Base-by-base conservation (phyloP, 2,888 invertebrate species). In the Heliconius aoede region DNA sequence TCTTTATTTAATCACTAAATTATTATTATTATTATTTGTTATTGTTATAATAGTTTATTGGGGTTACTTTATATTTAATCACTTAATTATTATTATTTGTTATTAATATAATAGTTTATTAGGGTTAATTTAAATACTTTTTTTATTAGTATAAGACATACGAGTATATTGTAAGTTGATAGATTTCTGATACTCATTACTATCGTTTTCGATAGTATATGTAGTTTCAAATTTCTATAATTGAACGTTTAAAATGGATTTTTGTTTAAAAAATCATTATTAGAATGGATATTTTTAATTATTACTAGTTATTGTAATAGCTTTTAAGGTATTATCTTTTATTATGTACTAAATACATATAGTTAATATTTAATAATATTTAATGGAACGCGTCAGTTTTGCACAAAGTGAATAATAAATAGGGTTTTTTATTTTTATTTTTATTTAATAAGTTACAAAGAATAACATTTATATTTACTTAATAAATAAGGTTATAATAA, bases 341-440 rank as follows among this genome's bases (percentile, higher is more conserved):
- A n/a, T n/a, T n/a, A n/a, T n/a, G n/a, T n/a, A n/a, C n/a, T n/a
- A n/a, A n/a, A n/a, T n/a, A n/a, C n/a, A n/a, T n/a, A n/a, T n/a
- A n/a, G 1, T 32, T 21, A 13, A 40, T 9, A 36, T 8, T 18
- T 78, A 72, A 72, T n/a, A n/a, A n/a, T 55, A 67, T 72, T 65
- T 58, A 75, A 21, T 30, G 30, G 28, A 64, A 26, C 65, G 75
- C 75, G 83, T 78, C 82, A 85, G 80, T 88, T 86, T 91, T 91
- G 91, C 92, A 91, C 91, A 91, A 91, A 90, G 91, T 90, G 87
- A 85, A 81, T 73, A 76, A 28, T 30, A n/a, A 13, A 4, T 28
- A 68, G 58, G 21, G 26, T 76, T 61, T 62, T 26, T 24, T n/a
- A n/a, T n/a, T n/a, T n/a, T 78, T 68, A 76, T 68, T 62, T 65